These are phyloP conservation scores for Phyllopteryx taeniolatus DNA, from an alignment of 2,113 vertebrate genomes.

Conservation along the genomic window DNA sequence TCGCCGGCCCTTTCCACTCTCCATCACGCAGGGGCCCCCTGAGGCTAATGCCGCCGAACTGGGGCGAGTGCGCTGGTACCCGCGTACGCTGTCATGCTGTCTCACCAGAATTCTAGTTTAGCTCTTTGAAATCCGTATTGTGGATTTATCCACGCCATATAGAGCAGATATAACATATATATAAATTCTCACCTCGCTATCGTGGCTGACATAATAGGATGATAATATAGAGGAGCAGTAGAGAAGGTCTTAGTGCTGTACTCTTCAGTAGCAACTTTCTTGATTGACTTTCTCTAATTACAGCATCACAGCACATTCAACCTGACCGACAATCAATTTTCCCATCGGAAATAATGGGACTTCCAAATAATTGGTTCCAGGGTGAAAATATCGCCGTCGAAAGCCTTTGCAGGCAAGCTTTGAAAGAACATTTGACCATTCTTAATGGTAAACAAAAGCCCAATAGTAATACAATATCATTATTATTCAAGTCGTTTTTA, in stretches of 20 bases:
- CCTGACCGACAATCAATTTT: neutral
- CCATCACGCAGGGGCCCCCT: conserved; percentile 38
- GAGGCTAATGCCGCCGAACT: conserved; percentile 38
- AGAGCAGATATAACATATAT: neutral
- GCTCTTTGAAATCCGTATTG: neutral
- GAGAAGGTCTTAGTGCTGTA: neutral
- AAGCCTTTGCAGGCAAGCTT: too few relatives aligned
- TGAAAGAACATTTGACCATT: neutral
- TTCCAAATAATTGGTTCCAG: too few relatives aligned
- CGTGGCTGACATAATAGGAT: neutral
- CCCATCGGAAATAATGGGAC: too few relatives aligned
- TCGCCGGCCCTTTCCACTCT: conserved; percentile 45
- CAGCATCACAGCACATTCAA: neutral
- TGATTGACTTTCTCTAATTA: neutral
- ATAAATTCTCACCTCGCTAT: neutral
- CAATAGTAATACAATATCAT: neutral
- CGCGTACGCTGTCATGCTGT: neutral
- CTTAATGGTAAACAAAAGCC: neutral
- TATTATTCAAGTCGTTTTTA: too few relatives aligned
- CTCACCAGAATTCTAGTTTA: neutral
- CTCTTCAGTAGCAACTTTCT: neutral
- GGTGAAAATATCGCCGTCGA: too few relatives aligned
- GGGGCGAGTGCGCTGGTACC: neutral
- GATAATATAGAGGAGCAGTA: neutral
- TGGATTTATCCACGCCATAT: too few relatives aligned